These are phyloP conservation scores for Epizoanthus illoricatus DNA, from an alignment of 92 coral and sea anemone species.

Conservation along the genomic window DNA sequence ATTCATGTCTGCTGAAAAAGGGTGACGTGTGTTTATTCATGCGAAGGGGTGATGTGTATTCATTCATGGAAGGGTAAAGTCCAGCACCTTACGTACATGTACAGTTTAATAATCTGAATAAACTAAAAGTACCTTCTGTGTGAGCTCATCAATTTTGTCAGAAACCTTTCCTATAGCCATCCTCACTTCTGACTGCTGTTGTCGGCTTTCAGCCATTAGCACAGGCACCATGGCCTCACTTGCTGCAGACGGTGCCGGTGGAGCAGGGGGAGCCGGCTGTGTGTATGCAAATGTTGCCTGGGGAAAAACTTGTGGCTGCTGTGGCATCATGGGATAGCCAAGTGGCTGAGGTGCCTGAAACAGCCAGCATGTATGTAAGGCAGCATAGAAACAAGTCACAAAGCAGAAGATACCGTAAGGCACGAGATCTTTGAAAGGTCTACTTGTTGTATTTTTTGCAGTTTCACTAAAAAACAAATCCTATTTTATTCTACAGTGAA, in stretches of 20 bases:
- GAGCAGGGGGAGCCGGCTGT: slow-evolving; percentile 54
- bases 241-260: slow-evolving; percentile 70
- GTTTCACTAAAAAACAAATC: no score
- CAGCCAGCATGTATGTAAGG: background rate
- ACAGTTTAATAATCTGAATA: no score
- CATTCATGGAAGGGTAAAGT: no score
- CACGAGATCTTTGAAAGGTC: no score
- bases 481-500: no score
- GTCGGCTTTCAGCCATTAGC: slow-evolving; percentile 96
- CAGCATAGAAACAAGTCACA: no score
- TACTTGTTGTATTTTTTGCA: no score
- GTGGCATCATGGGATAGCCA: slow-evolving; percentile 73
- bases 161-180: slow-evolving; percentile 88
- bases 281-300: slow-evolving; percentile 55
- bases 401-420: no score
- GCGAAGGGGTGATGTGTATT: no score
- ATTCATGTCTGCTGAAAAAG: no score
- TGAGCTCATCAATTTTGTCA: slow-evolving; percentile 86
- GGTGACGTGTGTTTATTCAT: no score
- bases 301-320: slow-evolving; percentile 67
- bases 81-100: no score
- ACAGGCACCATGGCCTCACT: slow-evolving; percentile 97
- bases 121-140: slow-evolving; percentile 65
- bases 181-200: slow-evolving; percentile 94
- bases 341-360: slow-evolving; percentile 58